phyloP scores from a whole-genome alignment of 2,888 invertebrate species.

The Pristionchus entomophagus region DNA sequence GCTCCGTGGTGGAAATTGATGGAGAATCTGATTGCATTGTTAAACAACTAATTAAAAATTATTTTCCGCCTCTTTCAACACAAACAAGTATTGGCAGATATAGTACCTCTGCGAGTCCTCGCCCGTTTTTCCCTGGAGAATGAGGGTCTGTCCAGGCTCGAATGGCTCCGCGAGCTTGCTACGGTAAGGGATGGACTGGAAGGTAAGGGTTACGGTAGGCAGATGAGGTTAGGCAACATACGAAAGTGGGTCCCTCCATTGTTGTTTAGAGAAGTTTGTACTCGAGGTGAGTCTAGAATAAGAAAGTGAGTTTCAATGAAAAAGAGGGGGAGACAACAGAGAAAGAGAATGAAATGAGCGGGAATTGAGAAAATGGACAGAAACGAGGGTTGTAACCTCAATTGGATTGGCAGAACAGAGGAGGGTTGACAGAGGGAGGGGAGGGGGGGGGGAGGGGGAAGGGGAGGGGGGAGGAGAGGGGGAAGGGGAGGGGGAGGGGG shows the following conservation, averaged over 20 bases:
- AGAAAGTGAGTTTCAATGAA: background rate
- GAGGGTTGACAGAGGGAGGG: slow-evolving; percentile 44
- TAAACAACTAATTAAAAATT: no score
- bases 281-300: background rate
- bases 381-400: slow-evolving; percentile 34
- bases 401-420: slow-evolving; percentile 37
- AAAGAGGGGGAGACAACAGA: slow-evolving; percentile 6
- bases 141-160: slow-evolving; percentile 75
- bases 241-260: slow-evolving; percentile 32
- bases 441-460: slow-evolving; percentile 50
- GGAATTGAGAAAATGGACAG: slow-evolving; percentile 26
- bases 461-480: slow-evolving; percentile 16
- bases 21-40: slow-evolving; percentile 71
- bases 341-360: background rate
- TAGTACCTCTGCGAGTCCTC: slow-evolving; percentile 68
- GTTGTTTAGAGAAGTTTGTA: background rate
- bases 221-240: background rate
- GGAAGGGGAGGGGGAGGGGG: slow-evolving; percentile 18
- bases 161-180: slow-evolving; percentile 70
- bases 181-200: slow-evolving; percentile 74
- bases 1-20: slow-evolving; percentile 71
- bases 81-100: background rate
- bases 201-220: slow-evolving; percentile 5
- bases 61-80: background rate
- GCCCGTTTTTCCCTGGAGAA: slow-evolving; percentile 72